Conservation (phyloP, 2,797 vertebrate species). For the Sebastes taczanowskii region DNA sequence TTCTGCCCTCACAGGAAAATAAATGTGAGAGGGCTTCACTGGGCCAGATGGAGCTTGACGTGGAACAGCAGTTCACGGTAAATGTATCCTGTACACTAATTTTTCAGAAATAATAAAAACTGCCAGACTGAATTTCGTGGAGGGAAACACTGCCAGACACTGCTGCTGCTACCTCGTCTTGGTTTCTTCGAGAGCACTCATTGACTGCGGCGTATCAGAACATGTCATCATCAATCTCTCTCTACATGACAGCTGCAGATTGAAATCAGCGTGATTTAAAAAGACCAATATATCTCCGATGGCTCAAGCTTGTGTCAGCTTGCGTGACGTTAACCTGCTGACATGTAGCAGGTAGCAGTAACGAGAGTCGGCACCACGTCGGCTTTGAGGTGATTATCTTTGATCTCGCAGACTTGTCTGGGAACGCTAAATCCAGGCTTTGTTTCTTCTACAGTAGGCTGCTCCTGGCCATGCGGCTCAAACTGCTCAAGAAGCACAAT, state of each 20-base stretch:
- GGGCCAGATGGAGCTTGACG: constrained; percentile 48
- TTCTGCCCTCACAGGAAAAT: neutral
- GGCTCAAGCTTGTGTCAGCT: constrained; percentile 8
- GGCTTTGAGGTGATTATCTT: constrained; percentile 32
- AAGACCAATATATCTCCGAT: neutral
- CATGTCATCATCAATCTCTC: neutral
- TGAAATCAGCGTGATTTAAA: neutral
- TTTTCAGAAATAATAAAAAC: constrained; percentile 24
- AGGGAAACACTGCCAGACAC: neutral
- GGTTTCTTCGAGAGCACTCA: neutral
- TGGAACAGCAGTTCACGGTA: constrained; percentile 39
- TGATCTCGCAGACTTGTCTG: constrained; percentile 25
- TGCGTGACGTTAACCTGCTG: constrained; percentile 30
- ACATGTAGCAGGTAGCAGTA: neutral
- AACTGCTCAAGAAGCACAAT: neutral
- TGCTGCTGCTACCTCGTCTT: neutral
- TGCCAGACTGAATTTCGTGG: neutral
- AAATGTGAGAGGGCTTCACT: neutral
- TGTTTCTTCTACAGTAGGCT: constrained; percentile 8
- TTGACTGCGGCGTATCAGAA: neutral
- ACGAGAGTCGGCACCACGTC: neutral
- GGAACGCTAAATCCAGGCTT: constrained; percentile 23
- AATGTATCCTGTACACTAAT: constrained; percentile 25
- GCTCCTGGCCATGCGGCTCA: neutral
- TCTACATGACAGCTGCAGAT: neutral